Base-by-base conservation (phyloP, 2,797 vertebrate species). In the Rhynchotus rufescens region DNA sequence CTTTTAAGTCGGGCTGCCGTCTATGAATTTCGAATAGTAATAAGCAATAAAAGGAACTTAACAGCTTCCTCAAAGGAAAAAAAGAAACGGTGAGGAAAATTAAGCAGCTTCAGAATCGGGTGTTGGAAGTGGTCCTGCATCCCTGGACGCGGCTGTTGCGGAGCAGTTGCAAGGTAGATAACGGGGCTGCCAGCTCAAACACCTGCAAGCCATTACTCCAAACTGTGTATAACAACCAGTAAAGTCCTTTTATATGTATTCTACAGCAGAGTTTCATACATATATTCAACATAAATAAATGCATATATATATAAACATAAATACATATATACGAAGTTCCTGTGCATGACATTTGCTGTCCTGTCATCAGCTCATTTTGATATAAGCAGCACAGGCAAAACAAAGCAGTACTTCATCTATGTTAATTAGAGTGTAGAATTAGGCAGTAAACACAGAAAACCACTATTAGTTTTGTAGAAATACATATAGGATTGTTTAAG, bases 391-490 rank as follows among this genome's bases (percentile, higher is more conserved):
- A 84, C 57, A 78, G 32, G 30, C 88, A 90, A 80, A 94, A 93
- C 32, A 74, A 91, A 94, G 84, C 15, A 88, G 79, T 62, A 59
- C 45, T 94, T 75, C 84, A 51, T 80, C 84, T 77, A 57, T 51
- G 67, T 90, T 93, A 95, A 91, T 85, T 89, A 89, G 22, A 20
- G 68, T 22, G 61, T 19, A 90, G 71, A 92, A 93, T 78, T 94
- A 93, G 92, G 85, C 79, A 89, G 74, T 36, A 77, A 81, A 87
- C 0, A 71, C 67, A 94, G 36, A 52, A 93, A 93, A 94, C 47
- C 64, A 67, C 84, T 85, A n/a, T 42, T 65, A 64, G 86, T 69
- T 93, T 87, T 54, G 26, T 52, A 93, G 62, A 94, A 90, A 83
- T 36, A 78, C 60, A 81, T 28, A 67, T 6, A 87, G 87, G 22